phyloP scores from a whole-genome alignment of 2,113 vertebrate genomes.

The Oriolus oriolus region DNA sequence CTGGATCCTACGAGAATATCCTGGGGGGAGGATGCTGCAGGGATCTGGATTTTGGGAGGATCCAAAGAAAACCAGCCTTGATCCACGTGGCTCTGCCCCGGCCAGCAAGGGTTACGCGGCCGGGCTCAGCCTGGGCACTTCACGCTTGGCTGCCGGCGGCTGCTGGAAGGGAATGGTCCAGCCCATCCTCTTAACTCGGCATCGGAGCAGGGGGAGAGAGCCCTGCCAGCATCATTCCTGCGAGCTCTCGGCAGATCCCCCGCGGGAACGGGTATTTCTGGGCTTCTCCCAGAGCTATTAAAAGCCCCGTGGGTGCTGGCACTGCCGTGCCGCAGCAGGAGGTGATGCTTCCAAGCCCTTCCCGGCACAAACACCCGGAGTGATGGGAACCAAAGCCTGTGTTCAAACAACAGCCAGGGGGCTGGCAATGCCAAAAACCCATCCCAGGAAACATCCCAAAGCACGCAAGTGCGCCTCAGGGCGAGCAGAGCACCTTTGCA shows the following conservation, averaged over 20 bases:
- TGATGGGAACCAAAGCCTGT: not conserved
- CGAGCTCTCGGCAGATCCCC: not conserved
- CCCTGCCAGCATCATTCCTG: not conserved
- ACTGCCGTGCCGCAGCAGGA: conserved; percentile 4
- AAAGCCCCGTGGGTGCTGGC: conserved; percentile 36
- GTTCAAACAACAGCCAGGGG: not conserved
- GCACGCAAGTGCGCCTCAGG: fast-evolving
- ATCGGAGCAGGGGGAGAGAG: not conserved
- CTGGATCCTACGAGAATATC: fast-evolving
- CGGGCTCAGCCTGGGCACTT: not conserved
- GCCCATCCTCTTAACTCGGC: not conserved
- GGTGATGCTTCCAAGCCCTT: conserved; percentile 15
- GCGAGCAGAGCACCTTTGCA: not conserved
- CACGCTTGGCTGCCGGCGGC: conserved; percentile 2
- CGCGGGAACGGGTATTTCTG: not conserved
- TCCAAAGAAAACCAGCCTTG: not conserved
- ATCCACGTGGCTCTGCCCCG: not conserved
- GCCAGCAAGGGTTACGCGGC: conserved; percentile 15
- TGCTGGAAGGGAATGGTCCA: not conserved
- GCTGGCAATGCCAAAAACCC: not conserved
- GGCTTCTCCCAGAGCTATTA: not conserved
- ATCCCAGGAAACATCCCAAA: not conserved
- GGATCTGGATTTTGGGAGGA: not conserved
- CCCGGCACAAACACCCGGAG: not conserved
- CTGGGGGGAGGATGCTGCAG: not conserved